These are phyloP conservation scores for Macrosteles quadrilineatus DNA, from an alignment of 1,140 invertebrate species.

Conservation along the genomic window DNA sequence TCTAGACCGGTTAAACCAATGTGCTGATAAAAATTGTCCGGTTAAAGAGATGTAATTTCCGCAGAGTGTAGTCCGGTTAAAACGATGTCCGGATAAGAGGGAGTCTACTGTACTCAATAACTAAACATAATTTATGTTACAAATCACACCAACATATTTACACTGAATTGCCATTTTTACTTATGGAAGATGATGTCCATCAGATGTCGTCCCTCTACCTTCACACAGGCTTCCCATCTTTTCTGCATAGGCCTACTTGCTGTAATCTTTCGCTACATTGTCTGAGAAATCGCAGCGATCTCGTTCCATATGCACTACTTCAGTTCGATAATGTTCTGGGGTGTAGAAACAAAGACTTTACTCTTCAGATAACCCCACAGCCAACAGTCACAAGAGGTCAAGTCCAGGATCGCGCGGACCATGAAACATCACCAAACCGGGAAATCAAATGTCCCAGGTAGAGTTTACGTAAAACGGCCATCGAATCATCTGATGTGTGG, in stretches of 20 bases:
- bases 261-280: neutral
- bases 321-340: neutral
- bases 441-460: conserved; percentile 1
- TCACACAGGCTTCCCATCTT: neutral
- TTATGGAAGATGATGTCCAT: conserved; percentile 2
- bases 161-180: neutral
- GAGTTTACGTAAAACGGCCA: neutral
- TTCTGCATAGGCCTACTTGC: neutral
- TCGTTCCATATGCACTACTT: neutral
- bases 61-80: too few relatives aligned
- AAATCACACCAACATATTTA: conserved; percentile 13
- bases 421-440: conserved; percentile 7
- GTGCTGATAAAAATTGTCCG: too few relatives aligned
- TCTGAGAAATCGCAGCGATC: neutral
- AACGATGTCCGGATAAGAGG: too few relatives aligned
- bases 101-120: too few relatives aligned
- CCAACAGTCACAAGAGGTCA: conserved; percentile 14
- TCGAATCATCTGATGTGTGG: neutral
- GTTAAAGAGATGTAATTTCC: too few relatives aligned
- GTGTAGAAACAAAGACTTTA: conserved; percentile 9
- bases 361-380: neutral
- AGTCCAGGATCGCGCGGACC: neutral
- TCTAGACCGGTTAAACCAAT: too few relatives aligned
- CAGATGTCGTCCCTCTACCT: neutral
- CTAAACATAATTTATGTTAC: neutral